Conservation (phyloP, 2,888 invertebrate genomes). For the Chymomyza procnemis region DNA sequence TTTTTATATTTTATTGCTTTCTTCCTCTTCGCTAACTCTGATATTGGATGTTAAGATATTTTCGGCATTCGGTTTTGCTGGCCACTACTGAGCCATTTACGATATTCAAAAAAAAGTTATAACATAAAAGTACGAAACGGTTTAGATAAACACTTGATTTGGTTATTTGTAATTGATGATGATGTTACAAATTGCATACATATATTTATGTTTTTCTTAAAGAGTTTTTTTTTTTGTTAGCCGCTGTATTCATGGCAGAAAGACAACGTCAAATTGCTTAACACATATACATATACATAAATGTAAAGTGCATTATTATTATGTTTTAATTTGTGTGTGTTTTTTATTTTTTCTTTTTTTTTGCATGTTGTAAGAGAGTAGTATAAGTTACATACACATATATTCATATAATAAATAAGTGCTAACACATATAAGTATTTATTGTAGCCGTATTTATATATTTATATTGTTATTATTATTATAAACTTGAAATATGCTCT, state of each 20-base stretch:
- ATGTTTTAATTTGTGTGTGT: slow-evolving; percentile 9
- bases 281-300: slow-evolving; percentile 72
- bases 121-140: background rate
- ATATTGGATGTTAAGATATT: background rate
- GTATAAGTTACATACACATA: background rate
- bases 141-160: background rate
- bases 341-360: background rate
- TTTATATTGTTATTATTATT: slow-evolving; percentile 36
- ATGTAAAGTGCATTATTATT: slow-evolving; percentile 56
- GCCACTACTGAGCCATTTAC: background rate
- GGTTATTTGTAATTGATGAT: slow-evolving; percentile 49
- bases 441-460: slow-evolving; percentile 52
- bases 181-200: slow-evolving; percentile 34
- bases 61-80: background rate
- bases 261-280: slow-evolving; percentile 53
- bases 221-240: slow-evolving; percentile 9
- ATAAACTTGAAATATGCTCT: slow-evolving; percentile 58
- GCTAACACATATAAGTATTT: slow-evolving; percentile 69
- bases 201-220: background rate
- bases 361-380: slow-evolving; percentile 1
- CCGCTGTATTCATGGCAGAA: slow-evolving; percentile 69
- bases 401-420: slow-evolving; percentile 41
- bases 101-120: background rate
- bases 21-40: background rate
- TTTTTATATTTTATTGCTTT: slow-evolving; percentile 1